phyloP scores from a whole-genome alignment of 2,113 vertebrate genomes.

The Aix galericulata region DNA sequence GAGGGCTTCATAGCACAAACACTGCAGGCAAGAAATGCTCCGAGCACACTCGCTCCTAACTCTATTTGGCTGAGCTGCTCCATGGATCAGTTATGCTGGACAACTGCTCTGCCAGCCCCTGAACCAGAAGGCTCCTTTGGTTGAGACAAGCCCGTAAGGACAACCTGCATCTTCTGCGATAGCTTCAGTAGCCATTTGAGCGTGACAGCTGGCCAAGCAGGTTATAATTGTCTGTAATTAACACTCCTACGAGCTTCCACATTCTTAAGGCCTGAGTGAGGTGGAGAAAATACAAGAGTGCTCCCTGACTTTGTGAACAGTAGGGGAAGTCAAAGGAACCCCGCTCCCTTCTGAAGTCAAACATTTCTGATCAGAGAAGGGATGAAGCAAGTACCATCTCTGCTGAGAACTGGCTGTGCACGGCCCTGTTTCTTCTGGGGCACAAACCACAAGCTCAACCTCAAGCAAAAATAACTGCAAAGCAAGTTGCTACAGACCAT shows the following conservation, averaged over 20 bases:
- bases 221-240: constrained; percentile 63
- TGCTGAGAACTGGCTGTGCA: neutral
- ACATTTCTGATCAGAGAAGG: neutral
- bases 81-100: neutral
- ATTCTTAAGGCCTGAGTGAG: neutral
- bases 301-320: neutral
- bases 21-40: neutral
- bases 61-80: neutral
- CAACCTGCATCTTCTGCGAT: neutral
- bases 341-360: neutral
- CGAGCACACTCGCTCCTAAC: neutral
- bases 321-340: neutral
- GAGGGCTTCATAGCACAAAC: neutral
- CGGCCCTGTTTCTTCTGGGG: neutral
- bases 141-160: neutral
- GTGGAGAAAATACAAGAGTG: neutral
- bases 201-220: constrained; percentile 21
- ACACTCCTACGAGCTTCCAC: constrained; percentile 17
- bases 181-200: neutral
- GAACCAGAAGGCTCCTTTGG: neutral
- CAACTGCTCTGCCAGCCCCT: neutral
- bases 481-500: neutral
- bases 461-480: constrained; percentile 22
- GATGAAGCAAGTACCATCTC: neutral
- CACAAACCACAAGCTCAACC: neutral